phyloP scores from a whole-genome alignment of 2,888 invertebrate species.

The Epirrita christyi region DNA sequence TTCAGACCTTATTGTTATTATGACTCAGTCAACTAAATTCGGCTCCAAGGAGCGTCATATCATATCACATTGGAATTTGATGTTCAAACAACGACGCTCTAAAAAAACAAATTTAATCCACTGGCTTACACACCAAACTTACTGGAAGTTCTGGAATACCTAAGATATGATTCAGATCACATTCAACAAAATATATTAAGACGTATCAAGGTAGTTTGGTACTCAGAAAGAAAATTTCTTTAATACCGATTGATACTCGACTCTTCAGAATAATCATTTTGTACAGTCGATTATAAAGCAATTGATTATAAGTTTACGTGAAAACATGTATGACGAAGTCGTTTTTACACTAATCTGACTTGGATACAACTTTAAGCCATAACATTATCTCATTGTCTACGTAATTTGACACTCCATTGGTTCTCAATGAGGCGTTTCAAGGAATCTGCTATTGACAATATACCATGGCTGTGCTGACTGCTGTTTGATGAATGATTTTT shows the following conservation, averaged over 20 bases:
- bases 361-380: background rate
- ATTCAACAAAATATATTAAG: no score
- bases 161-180: no score
- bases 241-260: no score
- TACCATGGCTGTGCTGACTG: slow-evolving; percentile 39
- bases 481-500: background rate
- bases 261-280: no score
- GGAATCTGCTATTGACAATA: slow-evolving; percentile 55
- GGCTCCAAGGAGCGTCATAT: slow-evolving; percentile 45
- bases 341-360: slow-evolving; percentile 9
- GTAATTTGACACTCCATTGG: slow-evolving; percentile 55
- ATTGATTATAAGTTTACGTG: background rate
- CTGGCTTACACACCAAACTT: slow-evolving; percentile 43
- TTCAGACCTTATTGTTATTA: no score
- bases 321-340: background rate
- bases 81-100: slow-evolving; percentile 67
- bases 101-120: slow-evolving; percentile 62
- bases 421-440: slow-evolving; percentile 59
- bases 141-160: no score
- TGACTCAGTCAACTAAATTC: slow-evolving; percentile 1
- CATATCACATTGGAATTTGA: slow-evolving; percentile 70
- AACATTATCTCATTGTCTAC: slow-evolving; percentile 37
- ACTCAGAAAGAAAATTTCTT: no score
- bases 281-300: background rate
- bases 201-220: no score